Evolutionary conservation across 2,113 vertebrate species (phyloP).

Genomic region (Urocitellus parryii): DNA sequence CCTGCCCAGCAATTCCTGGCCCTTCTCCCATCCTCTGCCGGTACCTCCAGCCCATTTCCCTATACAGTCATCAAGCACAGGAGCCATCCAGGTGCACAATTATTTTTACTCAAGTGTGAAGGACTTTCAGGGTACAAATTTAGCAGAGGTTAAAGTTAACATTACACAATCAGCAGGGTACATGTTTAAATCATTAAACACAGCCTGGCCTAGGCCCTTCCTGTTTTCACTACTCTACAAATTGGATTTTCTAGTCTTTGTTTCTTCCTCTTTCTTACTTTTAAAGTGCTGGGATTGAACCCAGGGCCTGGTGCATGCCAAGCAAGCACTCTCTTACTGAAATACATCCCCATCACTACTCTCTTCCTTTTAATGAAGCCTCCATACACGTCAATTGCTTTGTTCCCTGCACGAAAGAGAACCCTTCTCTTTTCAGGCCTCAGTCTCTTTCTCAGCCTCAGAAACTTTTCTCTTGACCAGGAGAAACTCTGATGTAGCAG

Average conservation of each 20-base stretch:
- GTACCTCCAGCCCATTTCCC: background rate
- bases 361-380: background rate
- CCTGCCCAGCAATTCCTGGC: too few relatives aligned
- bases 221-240: slow-evolving; percentile 9
- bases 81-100: background rate
- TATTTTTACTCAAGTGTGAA: slow-evolving; percentile 69
- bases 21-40: background rate
- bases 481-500: background rate
- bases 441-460: background rate
- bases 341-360: background rate
- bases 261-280: background rate
- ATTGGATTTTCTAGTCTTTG: background rate
- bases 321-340: background rate
- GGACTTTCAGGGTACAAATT: slow-evolving; percentile 52
- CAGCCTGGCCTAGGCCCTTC: background rate
- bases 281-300: background rate
- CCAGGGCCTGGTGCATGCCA: background rate
- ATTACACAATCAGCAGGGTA: background rate
- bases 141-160: slow-evolving; percentile 59
- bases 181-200: slow-evolving; percentile 44
- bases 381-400: background rate
- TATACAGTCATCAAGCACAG: background rate
- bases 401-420: background rate
- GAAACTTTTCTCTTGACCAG: background rate
- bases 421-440: background rate